phyloP scores from a whole-genome alignment of 2,797 vertebrate species.

The Enteromius unitaeniatus region DNA sequence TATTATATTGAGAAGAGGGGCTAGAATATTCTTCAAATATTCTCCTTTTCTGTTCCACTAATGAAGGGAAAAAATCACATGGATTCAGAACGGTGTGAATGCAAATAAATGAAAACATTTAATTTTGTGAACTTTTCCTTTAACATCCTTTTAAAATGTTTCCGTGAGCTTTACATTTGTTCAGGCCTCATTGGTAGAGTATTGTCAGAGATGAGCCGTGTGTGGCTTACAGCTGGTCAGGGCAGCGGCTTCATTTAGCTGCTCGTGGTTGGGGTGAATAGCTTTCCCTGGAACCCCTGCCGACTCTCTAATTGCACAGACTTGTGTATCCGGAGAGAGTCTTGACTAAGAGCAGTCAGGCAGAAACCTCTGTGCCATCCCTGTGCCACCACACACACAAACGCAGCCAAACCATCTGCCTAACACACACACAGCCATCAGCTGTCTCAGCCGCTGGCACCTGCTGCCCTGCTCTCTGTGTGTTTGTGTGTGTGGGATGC shows the following conservation, averaged over 20 bases:
- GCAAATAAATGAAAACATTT: not conserved
- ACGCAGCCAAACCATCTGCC: constrained; percentile 95
- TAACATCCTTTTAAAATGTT: not conserved
- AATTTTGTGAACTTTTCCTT: not conserved
- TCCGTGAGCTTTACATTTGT: not conserved
- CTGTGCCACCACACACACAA: constrained; percentile 93
- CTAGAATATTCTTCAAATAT: not conserved
- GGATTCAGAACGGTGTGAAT: not conserved
- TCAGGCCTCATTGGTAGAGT: not conserved
- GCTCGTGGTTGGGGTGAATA: constrained; percentile 90
- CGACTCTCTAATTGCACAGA: constrained; percentile 94
- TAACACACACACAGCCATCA: constrained; percentile 90
- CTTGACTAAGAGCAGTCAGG: constrained; percentile 95
- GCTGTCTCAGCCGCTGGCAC: constrained; percentile 90
- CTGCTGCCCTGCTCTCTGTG: constrained; percentile 75
- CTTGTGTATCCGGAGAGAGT: constrained; percentile 89
- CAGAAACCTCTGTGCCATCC: constrained; percentile 98
- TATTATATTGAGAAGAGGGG: not conserved
- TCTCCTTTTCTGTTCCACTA: not conserved
- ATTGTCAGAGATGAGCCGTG: constrained; percentile 54
- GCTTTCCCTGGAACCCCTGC: constrained; percentile 92
- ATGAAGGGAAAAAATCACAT: not conserved
- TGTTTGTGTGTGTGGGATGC: constrained; percentile 55
- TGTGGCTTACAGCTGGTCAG: constrained; percentile 94
- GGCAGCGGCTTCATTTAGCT: constrained; percentile 92